Conservation (phyloP, 1,140 invertebrate genomes). For the Sitobion miscanthi region DNA sequence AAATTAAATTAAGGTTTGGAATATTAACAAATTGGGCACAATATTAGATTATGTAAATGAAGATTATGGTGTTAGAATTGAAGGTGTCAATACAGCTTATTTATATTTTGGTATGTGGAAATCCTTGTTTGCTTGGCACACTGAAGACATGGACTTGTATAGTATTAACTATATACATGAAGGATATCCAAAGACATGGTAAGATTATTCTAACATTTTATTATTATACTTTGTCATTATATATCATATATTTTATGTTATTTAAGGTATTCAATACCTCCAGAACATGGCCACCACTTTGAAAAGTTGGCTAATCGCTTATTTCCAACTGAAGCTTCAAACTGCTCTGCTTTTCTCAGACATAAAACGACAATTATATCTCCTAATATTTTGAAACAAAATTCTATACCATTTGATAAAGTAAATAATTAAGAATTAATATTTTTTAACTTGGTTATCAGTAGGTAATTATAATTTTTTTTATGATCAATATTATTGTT, state of each 20-base stretch:
- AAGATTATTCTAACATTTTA: conserved; percentile 58
- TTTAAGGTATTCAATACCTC: conserved; percentile 84
- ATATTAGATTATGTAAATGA: too few species aligned
- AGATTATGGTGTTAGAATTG: conserved; percentile 74
- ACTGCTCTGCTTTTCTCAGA: background rate
- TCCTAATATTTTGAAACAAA: too few species aligned
- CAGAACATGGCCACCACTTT: conserved; percentile 65
- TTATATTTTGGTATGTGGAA: conserved; percentile 84
- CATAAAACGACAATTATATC: too few species aligned
- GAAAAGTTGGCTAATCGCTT: too few species aligned
- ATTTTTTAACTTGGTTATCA: too few species aligned
- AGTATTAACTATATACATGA: too few species aligned
- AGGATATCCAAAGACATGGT: conserved; percentile 68
- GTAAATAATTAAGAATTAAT: too few species aligned
- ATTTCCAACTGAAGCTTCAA: background rate
- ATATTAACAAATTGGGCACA: too few species aligned
- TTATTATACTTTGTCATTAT: background rate
- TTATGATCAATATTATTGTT: too few species aligned
- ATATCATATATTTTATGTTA: conserved; percentile 33
- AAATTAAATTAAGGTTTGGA: too few species aligned
- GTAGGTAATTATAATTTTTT: too few species aligned
- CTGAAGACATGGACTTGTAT: conserved; percentile 92
- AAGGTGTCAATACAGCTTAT: conserved; percentile 95
- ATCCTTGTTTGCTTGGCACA: conserved; percentile 81
- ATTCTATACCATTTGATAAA: too few species aligned